Conservation (phyloP, 2,888 invertebrate genomes). For the Hoplodrina blanda region DNA sequence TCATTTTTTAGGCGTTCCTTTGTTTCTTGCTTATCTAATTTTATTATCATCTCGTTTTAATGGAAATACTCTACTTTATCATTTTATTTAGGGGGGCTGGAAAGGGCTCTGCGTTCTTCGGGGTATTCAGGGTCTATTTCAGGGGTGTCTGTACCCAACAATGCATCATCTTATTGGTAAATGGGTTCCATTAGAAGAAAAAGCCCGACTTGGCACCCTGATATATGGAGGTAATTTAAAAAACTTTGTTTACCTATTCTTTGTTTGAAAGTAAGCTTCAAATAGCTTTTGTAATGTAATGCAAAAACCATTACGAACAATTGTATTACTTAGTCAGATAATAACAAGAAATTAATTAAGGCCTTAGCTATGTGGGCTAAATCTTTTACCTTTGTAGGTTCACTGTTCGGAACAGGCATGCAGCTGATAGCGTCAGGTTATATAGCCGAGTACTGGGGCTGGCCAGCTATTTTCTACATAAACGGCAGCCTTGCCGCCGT, state of each 20-base stretch:
- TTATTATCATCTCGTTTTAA: not conserved
- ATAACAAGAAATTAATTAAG: too few relatives aligned
- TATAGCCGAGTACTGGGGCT: constrained; percentile 87
- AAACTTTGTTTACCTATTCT: not conserved
- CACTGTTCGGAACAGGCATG: constrained; percentile 91
- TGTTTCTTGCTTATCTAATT: not conserved
- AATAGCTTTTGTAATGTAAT: not conserved
- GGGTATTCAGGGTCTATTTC: constrained; percentile 90
- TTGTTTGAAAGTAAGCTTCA: not conserved
- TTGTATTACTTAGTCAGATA: too few relatives aligned
- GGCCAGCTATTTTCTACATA: constrained; percentile 93
- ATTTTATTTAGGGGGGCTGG: constrained; percentile 87
- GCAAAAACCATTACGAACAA: not conserved
- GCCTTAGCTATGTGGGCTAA: too few relatives aligned
- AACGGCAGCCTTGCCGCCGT: constrained; percentile 89
- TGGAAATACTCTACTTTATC: not conserved
- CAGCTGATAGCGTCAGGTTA: constrained; percentile 88
- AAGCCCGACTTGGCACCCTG: constrained; percentile 91
- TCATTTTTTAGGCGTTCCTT: not conserved
- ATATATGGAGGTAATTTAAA: constrained; percentile 71
- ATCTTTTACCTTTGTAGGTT: constrained; percentile 75
- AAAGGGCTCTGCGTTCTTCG: constrained; percentile 91
- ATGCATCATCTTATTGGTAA: constrained; percentile 91
- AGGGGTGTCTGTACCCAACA: constrained; percentile 91
- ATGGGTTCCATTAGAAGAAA: constrained; percentile 92